Conservation (phyloP, 2,797 vertebrate genomes). For the Melanotaenia trifasciata region DNA sequence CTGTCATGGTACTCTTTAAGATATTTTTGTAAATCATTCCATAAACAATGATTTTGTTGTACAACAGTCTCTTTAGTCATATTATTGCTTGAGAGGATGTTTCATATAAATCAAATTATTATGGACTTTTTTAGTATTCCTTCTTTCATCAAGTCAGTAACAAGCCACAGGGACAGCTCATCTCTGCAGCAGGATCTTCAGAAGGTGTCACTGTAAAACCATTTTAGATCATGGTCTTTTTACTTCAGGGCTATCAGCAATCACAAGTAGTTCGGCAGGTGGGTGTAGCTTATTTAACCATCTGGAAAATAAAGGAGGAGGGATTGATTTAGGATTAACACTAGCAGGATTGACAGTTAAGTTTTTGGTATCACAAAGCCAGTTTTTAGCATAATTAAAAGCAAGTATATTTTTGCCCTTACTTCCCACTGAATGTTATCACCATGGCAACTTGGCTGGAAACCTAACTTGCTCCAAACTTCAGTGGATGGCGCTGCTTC, state of each 20-base stretch:
- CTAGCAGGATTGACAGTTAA: too few species aligned
- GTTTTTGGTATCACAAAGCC: not conserved
- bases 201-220: conserved; percentile 63
- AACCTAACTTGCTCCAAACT: not conserved
- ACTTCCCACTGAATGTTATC: not conserved
- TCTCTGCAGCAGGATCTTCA: conserved; percentile 24
- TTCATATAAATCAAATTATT: not conserved
- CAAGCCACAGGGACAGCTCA: not conserved
- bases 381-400: not conserved
- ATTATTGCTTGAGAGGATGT: not conserved
- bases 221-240: not conserved
- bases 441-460: not conserved
- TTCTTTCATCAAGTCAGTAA: not conserved
- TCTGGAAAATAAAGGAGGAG: not conserved
- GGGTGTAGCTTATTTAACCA: not conserved
- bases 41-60: conserved; percentile 59
- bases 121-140: not conserved
- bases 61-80: not conserved
- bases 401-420: not conserved
- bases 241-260: not conserved
- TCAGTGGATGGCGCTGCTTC: not conserved
- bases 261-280: conserved; percentile 26
- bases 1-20: conserved; percentile 34
- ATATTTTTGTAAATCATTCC: conserved; percentile 46
- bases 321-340: too few species aligned